Evolutionary conservation across 2,113 vertebrate genomes (phyloP).

Genomic region (Sturnus vulgaris): DNA sequence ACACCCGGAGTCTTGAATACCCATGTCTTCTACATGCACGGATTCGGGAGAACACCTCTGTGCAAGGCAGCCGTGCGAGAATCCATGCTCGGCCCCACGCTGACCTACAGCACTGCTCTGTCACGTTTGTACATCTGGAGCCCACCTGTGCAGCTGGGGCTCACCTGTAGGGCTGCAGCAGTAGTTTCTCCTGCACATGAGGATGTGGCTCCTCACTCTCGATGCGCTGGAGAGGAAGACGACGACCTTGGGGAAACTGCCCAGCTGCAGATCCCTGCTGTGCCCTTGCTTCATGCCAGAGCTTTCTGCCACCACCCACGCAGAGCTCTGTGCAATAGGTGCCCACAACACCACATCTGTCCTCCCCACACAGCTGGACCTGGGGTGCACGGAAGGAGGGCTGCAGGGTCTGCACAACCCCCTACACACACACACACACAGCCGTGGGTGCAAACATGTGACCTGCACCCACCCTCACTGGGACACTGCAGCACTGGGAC

Average conservation of each 20-base stretch:
- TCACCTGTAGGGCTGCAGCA: neutral
- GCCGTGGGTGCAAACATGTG: neutral
- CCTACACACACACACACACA: neutral
- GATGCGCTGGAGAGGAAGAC: no score
- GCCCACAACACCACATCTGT: neutral
- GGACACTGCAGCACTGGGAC: neutral
- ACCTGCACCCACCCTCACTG: neutral
- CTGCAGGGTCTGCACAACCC: neutral
- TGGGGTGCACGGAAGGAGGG: fast-evolving
- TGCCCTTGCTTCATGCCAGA: neutral
- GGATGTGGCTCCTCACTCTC: fast-evolving
- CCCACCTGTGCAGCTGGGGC: neutral
- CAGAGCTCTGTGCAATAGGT: fast-evolving
- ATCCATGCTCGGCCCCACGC: fast-evolving
- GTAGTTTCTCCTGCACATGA: neutral
- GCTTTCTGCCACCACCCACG: neutral
- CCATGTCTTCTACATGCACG: fast-evolving
- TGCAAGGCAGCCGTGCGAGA: neutral
- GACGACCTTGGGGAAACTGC: fast-evolving
- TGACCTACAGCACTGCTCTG: neutral
- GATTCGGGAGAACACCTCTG: fast-evolving
- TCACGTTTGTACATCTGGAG: fast-evolving
- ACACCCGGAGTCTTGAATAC: fast-evolving
- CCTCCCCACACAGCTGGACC: fast-evolving
- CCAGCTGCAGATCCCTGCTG: neutral